These are phyloP conservation scores for Alaudala cheleensis DNA, from an alignment of 2,113 vertebrate genomes.

Conservation along the genomic window DNA sequence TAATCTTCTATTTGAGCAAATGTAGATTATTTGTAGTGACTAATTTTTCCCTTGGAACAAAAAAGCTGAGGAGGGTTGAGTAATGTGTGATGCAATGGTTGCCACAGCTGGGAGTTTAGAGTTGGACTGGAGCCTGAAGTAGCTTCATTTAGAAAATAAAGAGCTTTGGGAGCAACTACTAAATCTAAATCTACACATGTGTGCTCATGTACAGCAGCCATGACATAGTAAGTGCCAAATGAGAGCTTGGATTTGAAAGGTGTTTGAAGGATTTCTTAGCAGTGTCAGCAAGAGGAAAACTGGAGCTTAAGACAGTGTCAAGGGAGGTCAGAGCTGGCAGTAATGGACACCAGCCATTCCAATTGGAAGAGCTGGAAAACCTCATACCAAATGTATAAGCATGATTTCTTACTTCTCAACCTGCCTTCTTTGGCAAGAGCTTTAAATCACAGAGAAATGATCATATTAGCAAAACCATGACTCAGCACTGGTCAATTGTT, in stretches of 20 bases:
- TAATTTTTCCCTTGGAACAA: constrained; percentile 21
- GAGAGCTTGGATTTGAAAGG: neutral
- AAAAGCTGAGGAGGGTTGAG: neutral
- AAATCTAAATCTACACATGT: neutral
- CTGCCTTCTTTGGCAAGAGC: neutral
- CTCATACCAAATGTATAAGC: neutral
- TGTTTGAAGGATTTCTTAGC: neutral
- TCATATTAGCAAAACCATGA: rapidly evolving
- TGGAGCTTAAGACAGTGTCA: neutral
- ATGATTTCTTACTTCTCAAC: neutral
- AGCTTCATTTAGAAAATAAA: constrained; percentile 30
- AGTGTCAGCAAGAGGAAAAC: neutral
- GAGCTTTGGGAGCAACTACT: neutral
- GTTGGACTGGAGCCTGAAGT: constrained; percentile 12
- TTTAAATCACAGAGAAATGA: neutral
- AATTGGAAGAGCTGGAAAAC: neutral
- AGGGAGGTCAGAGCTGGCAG: neutral
- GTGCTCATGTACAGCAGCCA: neutral
- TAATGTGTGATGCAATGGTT: neutral
- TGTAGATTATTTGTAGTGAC: neutral
- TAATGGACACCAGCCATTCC: neutral
- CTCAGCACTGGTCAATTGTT: neutral
- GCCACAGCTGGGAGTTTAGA: constrained; percentile 11
- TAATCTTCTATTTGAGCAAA: constrained; percentile 1
- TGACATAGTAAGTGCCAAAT: neutral